Evolutionary conservation across 2,888 invertebrate species (phyloP).

Genomic region (Microctonus hyperodae): DNA sequence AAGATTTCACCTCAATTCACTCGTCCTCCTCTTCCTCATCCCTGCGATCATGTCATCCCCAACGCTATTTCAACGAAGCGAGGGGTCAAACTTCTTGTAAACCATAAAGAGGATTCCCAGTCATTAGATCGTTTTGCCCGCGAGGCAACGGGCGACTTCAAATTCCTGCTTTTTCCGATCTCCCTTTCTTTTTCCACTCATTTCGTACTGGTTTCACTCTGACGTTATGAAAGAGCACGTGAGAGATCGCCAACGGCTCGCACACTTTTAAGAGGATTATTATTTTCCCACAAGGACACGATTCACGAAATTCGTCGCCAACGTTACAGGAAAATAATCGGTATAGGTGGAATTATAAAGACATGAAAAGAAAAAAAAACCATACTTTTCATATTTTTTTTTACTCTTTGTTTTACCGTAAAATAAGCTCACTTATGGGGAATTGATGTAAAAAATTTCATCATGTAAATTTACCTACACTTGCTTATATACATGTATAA

Average conservation of each 20-base stretch:
- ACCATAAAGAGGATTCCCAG: constrained; percentile 62
- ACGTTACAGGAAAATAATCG: constrained; percentile 15
- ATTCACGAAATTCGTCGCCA: constrained; percentile 5
- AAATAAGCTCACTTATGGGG: not conserved
- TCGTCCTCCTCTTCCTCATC: constrained; percentile 17
- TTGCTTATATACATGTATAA: constrained; percentile 5
- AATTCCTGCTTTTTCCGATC: constrained; percentile 8
- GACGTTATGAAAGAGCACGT: constrained; percentile 27
- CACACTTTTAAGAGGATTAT: constrained; percentile 48
- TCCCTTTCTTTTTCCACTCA: constrained; percentile 43
- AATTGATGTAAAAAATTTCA: not conserved
- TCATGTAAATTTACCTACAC: not conserved
- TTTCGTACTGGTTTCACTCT: constrained; percentile 27
- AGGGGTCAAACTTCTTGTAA: constrained; percentile 61
- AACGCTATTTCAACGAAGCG: constrained; percentile 21
- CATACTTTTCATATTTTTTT: not conserved
- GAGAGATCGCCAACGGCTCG: constrained; percentile 29
- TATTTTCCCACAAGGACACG: constrained; percentile 29
- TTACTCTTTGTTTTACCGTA: constrained; percentile 6
- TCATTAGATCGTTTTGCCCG: constrained; percentile 54
- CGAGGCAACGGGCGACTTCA: constrained; percentile 19
- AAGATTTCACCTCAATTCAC: constrained; percentile 20
- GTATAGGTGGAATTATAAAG: not conserved
- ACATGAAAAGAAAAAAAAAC: not conserved
- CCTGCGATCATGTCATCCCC: constrained; percentile 7